These are phyloP conservation scores for Orchesella cincta DNA, from an alignment of 1,140 invertebrate species.

Conservation along the genomic window DNA sequence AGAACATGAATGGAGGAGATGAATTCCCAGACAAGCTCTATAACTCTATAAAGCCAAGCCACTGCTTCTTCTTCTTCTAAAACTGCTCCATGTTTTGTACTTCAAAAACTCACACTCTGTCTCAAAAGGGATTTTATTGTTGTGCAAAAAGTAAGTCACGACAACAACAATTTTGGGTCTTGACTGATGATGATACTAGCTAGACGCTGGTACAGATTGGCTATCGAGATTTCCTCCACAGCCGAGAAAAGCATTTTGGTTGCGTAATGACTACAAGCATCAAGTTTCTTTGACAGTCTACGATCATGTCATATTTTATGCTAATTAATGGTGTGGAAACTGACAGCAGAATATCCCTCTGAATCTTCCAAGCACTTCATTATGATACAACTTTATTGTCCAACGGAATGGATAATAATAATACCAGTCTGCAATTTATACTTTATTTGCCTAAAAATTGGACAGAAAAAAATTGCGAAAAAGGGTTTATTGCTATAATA, in stretches of 20 bases:
- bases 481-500: neutral
- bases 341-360: constrained; percentile 10
- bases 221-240: neutral
- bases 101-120: too few relatives aligned
- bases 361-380: neutral
- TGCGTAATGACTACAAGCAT: neutral
- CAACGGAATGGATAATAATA: neutral
- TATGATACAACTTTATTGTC: neutral
- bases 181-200: neutral
- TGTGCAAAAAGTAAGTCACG: constrained; percentile 17
- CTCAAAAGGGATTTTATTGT: neutral
- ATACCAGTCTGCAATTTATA: neutral
- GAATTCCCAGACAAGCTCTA: too few relatives aligned
- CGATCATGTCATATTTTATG: constrained; percentile 14
- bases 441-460: neutral
- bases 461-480: neutral
- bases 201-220: neutral
- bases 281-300: neutral
- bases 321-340: constrained; percentile 12
- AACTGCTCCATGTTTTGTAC: too few relatives aligned
- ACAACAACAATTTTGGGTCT: neutral
- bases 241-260: neutral
- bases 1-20: neutral
- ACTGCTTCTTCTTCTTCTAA: too few relatives aligned
- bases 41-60: too few relatives aligned